Conservation (phyloP, 2,113 vertebrate species). For the Larimichthys polyactis region DNA sequence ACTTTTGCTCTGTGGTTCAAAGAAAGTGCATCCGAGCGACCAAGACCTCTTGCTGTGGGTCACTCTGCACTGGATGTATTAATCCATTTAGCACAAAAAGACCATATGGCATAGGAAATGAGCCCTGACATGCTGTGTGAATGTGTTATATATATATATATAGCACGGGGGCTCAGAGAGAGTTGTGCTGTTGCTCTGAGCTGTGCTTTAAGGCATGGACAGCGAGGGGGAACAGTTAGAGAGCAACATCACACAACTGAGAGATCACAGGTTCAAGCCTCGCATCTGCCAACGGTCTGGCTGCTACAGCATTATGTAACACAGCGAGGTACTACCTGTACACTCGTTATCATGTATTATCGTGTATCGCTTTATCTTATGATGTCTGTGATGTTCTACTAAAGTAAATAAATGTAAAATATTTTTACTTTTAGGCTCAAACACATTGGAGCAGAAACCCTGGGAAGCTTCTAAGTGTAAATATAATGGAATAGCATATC, state of each 20-base stretch:
- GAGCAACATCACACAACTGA: constrained; percentile 18
- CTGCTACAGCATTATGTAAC: neutral
- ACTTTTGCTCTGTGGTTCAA: constrained; percentile 38
- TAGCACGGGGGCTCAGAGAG: constrained; percentile 38
- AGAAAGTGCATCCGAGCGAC: constrained; percentile 23
- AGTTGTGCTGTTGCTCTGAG: constrained; percentile 5
- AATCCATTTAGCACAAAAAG: constrained; percentile 53
- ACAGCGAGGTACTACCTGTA: neutral
- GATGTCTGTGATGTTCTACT: neutral
- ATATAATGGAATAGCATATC: neutral
- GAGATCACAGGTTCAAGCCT: constrained; percentile 31
- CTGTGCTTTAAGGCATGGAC: constrained; percentile 36
- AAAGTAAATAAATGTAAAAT: neutral
- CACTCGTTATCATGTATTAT: neutral
- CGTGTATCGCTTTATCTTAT: neutral
- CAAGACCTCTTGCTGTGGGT: constrained; percentile 52
- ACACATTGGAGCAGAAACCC: neutral
- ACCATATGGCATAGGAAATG: too few relatives aligned
- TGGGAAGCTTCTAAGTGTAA: neutral
- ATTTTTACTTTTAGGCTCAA: neutral
- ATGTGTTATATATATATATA: constrained; percentile 39
- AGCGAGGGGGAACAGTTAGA: constrained; percentile 17
- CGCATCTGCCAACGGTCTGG: constrained; percentile 22
- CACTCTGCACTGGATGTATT: constrained; percentile 41
- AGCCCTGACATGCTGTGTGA: constrained; percentile 59